Evolutionary conservation across 2,113 vertebrate genomes (phyloP).

Genomic region (Tor tambroides): DNA sequence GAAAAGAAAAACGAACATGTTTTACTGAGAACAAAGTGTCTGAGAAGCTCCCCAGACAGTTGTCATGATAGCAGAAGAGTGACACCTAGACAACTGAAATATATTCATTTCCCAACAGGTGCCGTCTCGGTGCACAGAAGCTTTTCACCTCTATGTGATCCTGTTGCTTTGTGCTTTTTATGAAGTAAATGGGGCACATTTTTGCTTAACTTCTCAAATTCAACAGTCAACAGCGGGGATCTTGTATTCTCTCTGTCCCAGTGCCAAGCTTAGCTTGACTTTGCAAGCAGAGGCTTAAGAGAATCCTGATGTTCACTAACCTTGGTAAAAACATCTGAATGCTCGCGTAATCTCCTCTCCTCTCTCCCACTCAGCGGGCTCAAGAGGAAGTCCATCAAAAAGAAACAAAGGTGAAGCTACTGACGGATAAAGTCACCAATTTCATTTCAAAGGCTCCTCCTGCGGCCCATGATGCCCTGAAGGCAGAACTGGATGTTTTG

Average conservation of each 20-base stretch:
- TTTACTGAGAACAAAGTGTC: not conserved
- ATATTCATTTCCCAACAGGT: not conserved
- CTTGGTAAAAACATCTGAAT: conserved; percentile 17
- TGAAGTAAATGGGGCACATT: conserved; percentile 5
- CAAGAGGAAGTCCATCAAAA: conserved; percentile 95
- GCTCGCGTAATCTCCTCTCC: not conserved
- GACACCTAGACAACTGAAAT: not conserved
- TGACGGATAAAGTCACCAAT: conserved; percentile 90
- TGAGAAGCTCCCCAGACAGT: conserved; percentile 7
- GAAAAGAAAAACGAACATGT: not conserved
- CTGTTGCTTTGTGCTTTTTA: not conserved
- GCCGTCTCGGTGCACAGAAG: not conserved
- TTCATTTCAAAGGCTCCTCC: conserved; percentile 92
- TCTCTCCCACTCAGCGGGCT: conserved; percentile 81
- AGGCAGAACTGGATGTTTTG: conserved; percentile 87
- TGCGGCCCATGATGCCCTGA: conserved; percentile 91
- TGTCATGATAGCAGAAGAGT: not conserved
- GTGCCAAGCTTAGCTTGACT: not conserved
- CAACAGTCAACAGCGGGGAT: conserved; percentile 10
- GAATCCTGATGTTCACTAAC: conserved; percentile 4
- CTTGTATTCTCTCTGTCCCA: not conserved
- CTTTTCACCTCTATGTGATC: not conserved
- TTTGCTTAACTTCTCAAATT: conserved; percentile 16
- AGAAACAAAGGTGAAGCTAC: conserved; percentile 92
- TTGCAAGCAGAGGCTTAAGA: not conserved